Conservation (phyloP, 64 coral and sea anemone species). For the Hydrozoanthus tunicans region DNA sequence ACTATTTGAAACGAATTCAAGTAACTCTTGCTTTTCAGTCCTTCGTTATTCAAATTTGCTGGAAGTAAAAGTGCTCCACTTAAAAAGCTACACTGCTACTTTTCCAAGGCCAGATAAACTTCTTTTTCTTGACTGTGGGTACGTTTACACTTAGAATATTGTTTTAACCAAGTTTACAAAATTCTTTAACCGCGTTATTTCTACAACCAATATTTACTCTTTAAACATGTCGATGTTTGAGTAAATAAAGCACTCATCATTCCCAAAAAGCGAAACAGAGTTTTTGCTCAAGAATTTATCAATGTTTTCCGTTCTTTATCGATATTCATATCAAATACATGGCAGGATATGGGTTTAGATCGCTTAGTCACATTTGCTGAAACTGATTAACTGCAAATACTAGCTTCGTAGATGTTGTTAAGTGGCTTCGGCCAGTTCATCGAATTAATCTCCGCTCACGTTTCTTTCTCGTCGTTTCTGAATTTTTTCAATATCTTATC, state of each 20-base stretch:
- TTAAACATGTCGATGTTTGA: conserved; percentile 27
- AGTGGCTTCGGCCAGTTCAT: conserved; percentile 16
- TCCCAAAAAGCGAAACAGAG: neutral
- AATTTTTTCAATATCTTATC: neutral
- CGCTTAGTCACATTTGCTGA: neutral
- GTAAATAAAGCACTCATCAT: conserved; percentile 4
- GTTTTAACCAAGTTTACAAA: neutral
- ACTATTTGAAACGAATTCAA: too few species aligned
- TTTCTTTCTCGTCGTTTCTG: neutral
- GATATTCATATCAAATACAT: conserved; percentile 16
- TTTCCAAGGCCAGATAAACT: neutral
- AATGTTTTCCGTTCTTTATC: neutral
- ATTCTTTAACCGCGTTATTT: neutral
- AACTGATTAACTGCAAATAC: neutral
- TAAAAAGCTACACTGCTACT: neutral
- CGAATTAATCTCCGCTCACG: conserved; percentile 19
- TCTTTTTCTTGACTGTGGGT: neutral
- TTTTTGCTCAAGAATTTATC: neutral
- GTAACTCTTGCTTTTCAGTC: neutral
- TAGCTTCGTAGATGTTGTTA: neutral
- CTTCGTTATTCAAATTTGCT: neutral
- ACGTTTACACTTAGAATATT: neutral
- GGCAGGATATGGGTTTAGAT: neutral
- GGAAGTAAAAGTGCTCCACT: neutral
- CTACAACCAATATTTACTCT: conserved; percentile 20